Evolutionary conservation across 1,140 invertebrate species (phyloP), one percentile per base, ranked within the genome.

Genomic region (Drosophila triauraria): DNA sequence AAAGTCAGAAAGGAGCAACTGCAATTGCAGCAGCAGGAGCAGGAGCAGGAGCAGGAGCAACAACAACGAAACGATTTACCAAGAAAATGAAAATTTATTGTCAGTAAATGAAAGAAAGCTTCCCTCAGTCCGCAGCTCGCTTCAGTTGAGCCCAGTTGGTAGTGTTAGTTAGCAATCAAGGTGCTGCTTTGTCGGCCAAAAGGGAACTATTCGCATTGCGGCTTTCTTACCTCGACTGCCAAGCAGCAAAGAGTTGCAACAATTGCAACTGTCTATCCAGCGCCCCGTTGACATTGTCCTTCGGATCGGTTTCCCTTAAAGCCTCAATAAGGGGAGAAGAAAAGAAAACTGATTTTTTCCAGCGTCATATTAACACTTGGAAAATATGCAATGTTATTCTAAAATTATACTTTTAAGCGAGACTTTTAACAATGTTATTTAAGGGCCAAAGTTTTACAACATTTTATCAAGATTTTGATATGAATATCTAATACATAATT

Each of bases 81-180:
- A 91, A 91, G 88, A 91, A 91, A 91, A 91, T 91, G 88, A 84
- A 91, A 91, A 91, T 91, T 91, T 91, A 91, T 91, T 91, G 88
- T 84, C 84, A 85, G 84, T 82, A 91, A 91, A 84, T 91, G 83
- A 91, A 84, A 86, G 78, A 91, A 88, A 84, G 84, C 65, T 65
- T 69, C 47, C 68, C 65, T 51, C 30, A 54, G 61, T 78, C 62
- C 30, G 32, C 32, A 42, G 12, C 51, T 71, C 47, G 38, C 38
- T 20, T 67, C 62, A 54, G 67, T 56, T 68, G 61, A 56, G 67
- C 23, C 40, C 62, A 68, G 67, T 50, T 67, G 40, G 40, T 68
- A 68, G 67, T 68, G 67, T 70, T 68, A 44, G 67, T 38, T 32
- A 59, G 75, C 75, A 78, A 78, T 78, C 75, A 63, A 78, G 75